Conservation (phyloP, 2,113 vertebrate genomes). For the Calidris pugnax region DNA sequence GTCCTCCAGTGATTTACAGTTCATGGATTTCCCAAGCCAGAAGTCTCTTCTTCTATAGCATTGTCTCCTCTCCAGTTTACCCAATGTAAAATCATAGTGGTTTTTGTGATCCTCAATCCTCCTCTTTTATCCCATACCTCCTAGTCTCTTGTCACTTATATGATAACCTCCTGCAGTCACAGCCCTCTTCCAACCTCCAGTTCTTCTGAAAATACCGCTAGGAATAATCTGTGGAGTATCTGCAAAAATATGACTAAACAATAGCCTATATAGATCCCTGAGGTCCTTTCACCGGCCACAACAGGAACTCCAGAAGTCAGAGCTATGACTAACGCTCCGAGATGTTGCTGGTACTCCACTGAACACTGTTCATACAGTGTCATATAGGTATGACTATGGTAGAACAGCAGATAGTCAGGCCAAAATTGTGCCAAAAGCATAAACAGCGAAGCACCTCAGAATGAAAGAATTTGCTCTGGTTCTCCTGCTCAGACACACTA, state of each 20-base stretch:
- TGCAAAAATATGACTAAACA: not conserved
- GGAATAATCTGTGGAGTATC: not conserved
- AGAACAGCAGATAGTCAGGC: not conserved
- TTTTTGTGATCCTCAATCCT: not conserved
- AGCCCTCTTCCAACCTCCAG: not conserved
- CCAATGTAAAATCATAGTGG: not conserved
- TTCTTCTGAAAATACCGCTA: not conserved
- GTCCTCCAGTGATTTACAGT: not conserved
- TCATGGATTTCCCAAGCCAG: not conserved
- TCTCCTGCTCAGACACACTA: not conserved
- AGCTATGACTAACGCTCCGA: rapidly evolving
- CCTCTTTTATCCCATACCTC: not conserved
- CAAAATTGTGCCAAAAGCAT: not conserved
- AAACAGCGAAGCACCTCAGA: not conserved
- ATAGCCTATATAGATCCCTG: not conserved
- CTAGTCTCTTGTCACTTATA: not conserved
- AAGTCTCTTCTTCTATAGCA: not conserved
- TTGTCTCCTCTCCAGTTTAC: not conserved
- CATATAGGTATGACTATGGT: not conserved
- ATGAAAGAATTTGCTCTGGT: not conserved
- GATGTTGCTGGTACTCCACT: rapidly evolving
- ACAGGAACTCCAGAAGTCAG: not conserved
- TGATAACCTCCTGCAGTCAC: not conserved
- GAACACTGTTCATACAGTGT: not conserved
- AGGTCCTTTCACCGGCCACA: not conserved